A percentile compares a stretch with the other conserved stretches of the same genome.
These are phyloP conservation scores for Corvus moneduloides DNA, from an alignment of 2,113 vertebrate genomes.

Conservation along the genomic window DNA sequence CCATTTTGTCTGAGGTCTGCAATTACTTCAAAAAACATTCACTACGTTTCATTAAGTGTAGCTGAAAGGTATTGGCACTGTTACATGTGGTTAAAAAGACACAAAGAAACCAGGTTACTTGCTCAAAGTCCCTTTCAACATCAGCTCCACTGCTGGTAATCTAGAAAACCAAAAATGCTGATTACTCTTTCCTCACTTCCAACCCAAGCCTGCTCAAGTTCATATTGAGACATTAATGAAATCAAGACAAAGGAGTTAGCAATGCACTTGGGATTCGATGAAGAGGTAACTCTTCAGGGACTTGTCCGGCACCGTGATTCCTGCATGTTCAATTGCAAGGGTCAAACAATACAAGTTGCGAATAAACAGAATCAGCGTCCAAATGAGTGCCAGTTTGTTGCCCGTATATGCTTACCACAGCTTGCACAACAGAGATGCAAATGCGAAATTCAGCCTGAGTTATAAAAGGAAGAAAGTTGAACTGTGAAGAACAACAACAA, in stretches of 20 bases:
- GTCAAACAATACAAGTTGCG: neutral
- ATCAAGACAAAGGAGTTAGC: neutral
- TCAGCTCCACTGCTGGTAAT: neutral
- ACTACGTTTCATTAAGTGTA: neutral
- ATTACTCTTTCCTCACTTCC: neutral
- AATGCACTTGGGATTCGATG: neutral
- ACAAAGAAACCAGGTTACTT: neutral
- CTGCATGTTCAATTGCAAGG: neutral
- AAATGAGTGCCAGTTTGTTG: neutral
- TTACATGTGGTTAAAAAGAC: neutral
- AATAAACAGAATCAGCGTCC: neutral
- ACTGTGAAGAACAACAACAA: neutral
- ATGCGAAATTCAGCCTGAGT: conserved; percentile 19
- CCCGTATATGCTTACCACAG: conserved; percentile 31
- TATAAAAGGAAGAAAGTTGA: conserved; percentile 18
- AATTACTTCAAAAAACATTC: neutral
- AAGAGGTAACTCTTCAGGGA: neutral
- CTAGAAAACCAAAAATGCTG: neutral
- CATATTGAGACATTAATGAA: neutral
- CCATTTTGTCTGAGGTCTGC: neutral
- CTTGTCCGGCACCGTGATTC: neutral
- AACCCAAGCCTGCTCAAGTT: neutral
- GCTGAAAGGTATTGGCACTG: neutral
- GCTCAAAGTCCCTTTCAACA: neutral
- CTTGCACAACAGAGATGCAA: conserved; percentile 1